phyloP scores from a whole-genome alignment of 2,888 invertebrate genomes.

The Coelinius sp. region DNA sequence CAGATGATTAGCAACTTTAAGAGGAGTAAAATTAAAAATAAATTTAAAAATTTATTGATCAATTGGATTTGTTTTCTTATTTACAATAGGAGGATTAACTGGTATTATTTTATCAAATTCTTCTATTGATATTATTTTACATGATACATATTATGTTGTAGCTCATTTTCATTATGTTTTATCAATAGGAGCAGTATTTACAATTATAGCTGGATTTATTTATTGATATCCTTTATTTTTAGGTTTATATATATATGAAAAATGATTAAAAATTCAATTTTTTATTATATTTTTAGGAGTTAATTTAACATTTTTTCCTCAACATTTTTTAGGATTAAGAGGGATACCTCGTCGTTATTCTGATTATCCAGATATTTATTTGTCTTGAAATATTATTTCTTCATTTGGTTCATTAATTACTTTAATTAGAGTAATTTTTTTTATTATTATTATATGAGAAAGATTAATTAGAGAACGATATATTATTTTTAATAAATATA shows the following conservation, averaged over 20 bases:
- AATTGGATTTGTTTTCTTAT: constrained; percentile 84
- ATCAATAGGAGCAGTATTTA: constrained; percentile 85
- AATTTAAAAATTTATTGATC: constrained; percentile 77
- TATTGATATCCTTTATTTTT: constrained; percentile 81
- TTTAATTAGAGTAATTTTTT: constrained; percentile 74
- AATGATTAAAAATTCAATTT: constrained; percentile 80
- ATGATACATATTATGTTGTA: constrained; percentile 89
- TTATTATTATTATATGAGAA: constrained; percentile 78
- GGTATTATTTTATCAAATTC: constrained; percentile 81
- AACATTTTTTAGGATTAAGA: constrained; percentile 80
- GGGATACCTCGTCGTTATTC: constrained; percentile 85
- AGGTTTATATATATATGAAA: constrained; percentile 75
- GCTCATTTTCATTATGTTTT: constrained; percentile 88
- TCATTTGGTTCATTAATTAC: constrained; percentile 80
- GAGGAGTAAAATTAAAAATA: constrained; percentile 76
- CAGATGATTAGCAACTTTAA: constrained; percentile 79
- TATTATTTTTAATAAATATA: constrained; percentile 71
- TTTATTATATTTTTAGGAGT: constrained; percentile 81
- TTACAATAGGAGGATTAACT: constrained; percentile 83
- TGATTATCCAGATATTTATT: constrained; percentile 79
- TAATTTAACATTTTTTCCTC: constrained; percentile 86
- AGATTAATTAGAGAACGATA: constrained; percentile 73
- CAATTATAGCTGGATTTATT: constrained; percentile 82
- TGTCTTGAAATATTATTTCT: constrained; percentile 79
- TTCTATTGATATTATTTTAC: constrained; percentile 82